phyloP scores from a whole-genome alignment of 2,888 invertebrate species.

The Altica lythri region DNA sequence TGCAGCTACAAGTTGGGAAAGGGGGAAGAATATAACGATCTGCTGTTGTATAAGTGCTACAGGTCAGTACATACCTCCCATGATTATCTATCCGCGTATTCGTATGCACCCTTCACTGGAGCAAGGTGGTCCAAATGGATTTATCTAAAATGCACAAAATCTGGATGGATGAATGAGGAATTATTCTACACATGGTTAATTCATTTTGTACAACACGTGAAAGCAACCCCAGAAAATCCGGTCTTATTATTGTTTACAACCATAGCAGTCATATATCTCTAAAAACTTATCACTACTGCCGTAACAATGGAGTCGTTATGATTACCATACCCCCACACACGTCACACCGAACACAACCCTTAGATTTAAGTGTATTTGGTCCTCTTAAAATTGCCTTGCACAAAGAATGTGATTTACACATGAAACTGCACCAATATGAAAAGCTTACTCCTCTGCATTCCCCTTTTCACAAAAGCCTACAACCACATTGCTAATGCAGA shows the following conservation, averaged over 20 bases:
- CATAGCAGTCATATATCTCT: constrained; percentile 29
- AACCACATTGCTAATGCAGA: neutral
- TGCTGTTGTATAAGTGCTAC: constrained; percentile 30
- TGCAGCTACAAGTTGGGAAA: constrained; percentile 29
- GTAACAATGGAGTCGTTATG: constrained; percentile 27
- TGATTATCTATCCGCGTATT: constrained; percentile 34
- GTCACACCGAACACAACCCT: constrained; percentile 30
- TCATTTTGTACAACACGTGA: constrained; percentile 27
- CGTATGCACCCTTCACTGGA: too few species aligned
- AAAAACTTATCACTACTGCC: constrained; percentile 28
- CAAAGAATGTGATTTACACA: neutral
- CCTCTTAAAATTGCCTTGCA: too few species aligned
- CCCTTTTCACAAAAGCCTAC: neutral
- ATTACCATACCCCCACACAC: constrained; percentile 36
- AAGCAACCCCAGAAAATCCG: neutral
- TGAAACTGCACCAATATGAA: neutral
- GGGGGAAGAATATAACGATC: constrained; percentile 30
- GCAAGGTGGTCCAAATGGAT: too few species aligned
- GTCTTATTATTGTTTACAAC: constrained; percentile 27
- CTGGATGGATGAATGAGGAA: constrained; percentile 26
- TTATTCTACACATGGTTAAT: constrained; percentile 29
- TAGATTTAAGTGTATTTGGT: neutral
- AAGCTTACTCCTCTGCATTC: neutral
- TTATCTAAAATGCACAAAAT: too few species aligned
- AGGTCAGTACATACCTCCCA: constrained; percentile 29